Percentiles rank a stretch among this genome's conserved stretches.
These are phyloP conservation scores for Nasua narica DNA, from an alignment of 2,797 vertebrate genomes.

Conservation along the genomic window DNA sequence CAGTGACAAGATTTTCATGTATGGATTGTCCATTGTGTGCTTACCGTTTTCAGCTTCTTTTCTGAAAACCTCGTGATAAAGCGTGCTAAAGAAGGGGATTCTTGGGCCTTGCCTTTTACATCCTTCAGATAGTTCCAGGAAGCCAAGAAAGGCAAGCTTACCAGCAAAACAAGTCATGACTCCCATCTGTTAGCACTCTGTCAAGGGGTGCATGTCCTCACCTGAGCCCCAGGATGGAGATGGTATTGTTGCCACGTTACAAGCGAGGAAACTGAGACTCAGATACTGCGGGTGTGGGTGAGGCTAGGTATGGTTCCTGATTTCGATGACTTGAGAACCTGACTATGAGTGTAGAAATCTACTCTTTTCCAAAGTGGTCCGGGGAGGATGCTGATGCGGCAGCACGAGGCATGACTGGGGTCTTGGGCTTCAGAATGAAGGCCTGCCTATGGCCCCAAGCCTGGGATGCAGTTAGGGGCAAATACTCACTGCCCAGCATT, in stretches of 20 bases:
- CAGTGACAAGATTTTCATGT: neutral
- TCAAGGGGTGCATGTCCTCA: accelerated
- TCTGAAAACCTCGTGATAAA: neutral
- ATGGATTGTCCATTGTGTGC: accelerated
- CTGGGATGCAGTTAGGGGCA: neutral
- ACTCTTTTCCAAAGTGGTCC: neutral
- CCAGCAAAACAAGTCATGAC: neutral
- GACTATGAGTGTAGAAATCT: neutral
- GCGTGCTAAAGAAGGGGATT: neutral
- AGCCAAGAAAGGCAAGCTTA: neutral
- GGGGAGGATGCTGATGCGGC: accelerated
- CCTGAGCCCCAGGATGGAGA: neutral
- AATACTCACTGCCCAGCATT: accelerated
- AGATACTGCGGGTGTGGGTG: neutral
- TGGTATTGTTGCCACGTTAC: accelerated
- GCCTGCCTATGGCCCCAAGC: accelerated
- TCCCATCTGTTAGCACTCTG: neutral
- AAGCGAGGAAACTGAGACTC: neutral
- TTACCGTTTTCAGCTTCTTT: neutral
- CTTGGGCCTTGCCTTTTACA: accelerated
- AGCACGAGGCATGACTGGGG: accelerated
- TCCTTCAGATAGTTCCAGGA: neutral
- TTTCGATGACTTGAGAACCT: neutral
- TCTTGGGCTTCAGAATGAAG: accelerated
- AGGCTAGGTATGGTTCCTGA: neutral